Evolutionary conservation across 2,113 vertebrate genomes (phyloP).

Genomic region (Peromyscus maniculatus): DNA sequence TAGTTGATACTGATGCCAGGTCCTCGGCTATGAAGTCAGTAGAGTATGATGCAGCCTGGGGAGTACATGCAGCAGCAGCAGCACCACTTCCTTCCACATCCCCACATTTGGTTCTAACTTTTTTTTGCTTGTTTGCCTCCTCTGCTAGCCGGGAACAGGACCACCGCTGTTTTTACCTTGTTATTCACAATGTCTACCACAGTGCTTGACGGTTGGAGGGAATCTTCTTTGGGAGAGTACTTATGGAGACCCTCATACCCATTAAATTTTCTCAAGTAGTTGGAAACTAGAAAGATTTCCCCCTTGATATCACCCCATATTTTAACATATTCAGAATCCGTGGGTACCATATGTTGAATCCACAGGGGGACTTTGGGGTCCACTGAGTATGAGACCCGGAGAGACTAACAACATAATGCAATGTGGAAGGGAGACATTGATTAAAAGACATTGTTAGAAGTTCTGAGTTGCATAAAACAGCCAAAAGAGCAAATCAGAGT

Average conservation of each 20-base stretch:
- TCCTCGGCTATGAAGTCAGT: background rate
- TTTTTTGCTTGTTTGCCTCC: background rate
- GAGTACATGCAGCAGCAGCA: background rate
- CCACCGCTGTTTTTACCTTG: background rate
- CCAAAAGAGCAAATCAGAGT: background rate
- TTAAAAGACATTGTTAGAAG: background rate
- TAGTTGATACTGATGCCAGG: conserved; percentile 1
- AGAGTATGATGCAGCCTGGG: background rate
- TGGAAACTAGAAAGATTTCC: background rate
- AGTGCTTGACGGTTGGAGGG: background rate
- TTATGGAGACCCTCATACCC: background rate
- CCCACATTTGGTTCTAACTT: background rate
- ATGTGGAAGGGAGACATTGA: background rate
- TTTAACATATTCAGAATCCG: background rate
- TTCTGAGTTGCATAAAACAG: background rate
- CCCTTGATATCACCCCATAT: background rate
- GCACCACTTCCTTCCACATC: background rate
- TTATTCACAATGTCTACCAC: background rate
- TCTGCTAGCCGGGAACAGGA: background rate
- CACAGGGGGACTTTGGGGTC: background rate
- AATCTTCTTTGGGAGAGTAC: conserved; percentile 1
- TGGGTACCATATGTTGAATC: background rate
- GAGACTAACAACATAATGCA: background rate
- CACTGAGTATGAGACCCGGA: background rate
- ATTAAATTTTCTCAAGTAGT: background rate